Base-by-base conservation (phyloP, 1,140 invertebrate species). In the Papilio machaon region DNA sequence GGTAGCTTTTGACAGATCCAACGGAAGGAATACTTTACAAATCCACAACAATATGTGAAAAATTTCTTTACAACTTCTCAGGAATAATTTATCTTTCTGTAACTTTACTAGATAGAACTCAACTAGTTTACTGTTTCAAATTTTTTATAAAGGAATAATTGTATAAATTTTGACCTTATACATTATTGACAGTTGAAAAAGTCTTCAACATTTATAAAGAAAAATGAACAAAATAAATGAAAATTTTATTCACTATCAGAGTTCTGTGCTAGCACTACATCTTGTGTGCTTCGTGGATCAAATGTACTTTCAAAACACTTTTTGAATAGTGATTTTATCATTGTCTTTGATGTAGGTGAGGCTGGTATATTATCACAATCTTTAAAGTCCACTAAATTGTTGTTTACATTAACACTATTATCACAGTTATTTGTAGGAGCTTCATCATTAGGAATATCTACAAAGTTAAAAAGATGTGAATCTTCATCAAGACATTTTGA, bases 281-380 rank as follows among this genome's bases (percentile, higher is more conserved):
- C 82, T 78, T 93, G 88, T 79, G 93, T 86, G 81, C 94, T 91
- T 94, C 95, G 91, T 84, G 96, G 96, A 86, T 97, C 95, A 85
- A 96, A 96, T 30, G 96, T 96, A n/a, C 92, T 94, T 88, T 97
- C 95, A 91, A 97, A 97, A 85, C 96, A 97, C 49, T 96, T 95
- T 77, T 95, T 91, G 85, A 96, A 96, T 82, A 96, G 95, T 81
- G 94, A 88, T 84, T 92, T 93, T 2, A 95, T 87, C 93, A 94
- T 91, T 83, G 94, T 84, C 92, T 94, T 77, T 82, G 91, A 80
- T 19, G 95, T 92, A 15, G 95, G 95, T 7, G 95, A 96, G 64
- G 84, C 90, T 19, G 94, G 95, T 23, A 95, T 91, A 13, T 90
- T 84, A 81, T 95, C 94, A 85, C 90, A 89, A 43, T 91, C 88